Conservation (phyloP, 1,140 invertebrate genomes). For the Atta cephalotes region DNA sequence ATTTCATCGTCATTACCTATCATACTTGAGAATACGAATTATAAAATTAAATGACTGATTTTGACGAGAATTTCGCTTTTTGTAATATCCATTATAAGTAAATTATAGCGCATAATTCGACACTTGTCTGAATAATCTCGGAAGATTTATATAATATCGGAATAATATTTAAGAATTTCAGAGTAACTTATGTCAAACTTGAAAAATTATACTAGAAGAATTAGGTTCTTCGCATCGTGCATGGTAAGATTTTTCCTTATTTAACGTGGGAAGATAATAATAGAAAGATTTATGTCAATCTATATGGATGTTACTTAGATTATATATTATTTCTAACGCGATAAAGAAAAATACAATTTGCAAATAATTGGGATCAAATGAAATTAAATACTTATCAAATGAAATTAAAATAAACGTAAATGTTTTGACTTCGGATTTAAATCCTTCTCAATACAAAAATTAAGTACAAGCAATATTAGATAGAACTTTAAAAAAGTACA, state of each 20-base stretch:
- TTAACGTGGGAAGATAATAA: background rate
- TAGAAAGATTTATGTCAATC: no score
- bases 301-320: no score
- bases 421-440: no score
- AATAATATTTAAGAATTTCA: background rate
- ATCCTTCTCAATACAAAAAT: no score
- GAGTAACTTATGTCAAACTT: background rate
- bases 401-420: no score
- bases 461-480: no score
- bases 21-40: slow-evolving; percentile 11
- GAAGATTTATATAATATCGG: background rate
- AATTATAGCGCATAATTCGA: background rate
- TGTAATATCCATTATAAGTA: background rate
- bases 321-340: no score
- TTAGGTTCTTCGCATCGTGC: background rate
- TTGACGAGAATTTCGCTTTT: background rate
- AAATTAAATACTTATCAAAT: no score
- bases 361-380: no score
- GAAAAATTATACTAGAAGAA: background rate
- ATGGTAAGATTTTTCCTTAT: background rate
- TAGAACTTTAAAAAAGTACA: no score
- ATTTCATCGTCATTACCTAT: background rate
- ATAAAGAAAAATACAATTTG: no score
- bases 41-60: slow-evolving; percentile 1
- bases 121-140: background rate